Conservation (phyloP, 2,888 invertebrate genomes). For the Marasmarcha lunaedactyla region DNA sequence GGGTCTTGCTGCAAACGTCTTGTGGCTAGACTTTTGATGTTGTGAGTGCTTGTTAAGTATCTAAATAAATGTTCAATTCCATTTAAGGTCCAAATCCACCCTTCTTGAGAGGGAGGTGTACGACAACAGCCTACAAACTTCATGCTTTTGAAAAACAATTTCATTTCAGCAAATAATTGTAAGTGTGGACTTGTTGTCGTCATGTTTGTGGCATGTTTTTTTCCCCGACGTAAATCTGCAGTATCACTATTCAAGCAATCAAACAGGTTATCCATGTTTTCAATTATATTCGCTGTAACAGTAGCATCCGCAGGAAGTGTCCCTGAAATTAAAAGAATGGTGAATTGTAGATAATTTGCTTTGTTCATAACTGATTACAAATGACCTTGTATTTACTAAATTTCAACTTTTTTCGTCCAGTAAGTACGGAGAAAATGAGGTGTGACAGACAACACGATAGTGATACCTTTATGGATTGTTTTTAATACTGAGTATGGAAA, state of each 20-base stretch:
- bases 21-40: conserved; percentile 15
- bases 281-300: conserved; percentile 13
- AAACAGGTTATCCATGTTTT: conserved; percentile 16
- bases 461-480: too few species aligned
- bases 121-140: conserved; percentile 13
- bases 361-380: too few species aligned
- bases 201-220: conserved; percentile 12
- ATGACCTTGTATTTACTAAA: too few species aligned
- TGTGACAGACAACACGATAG: too few species aligned
- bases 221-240: conserved; percentile 13
- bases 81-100: conserved; percentile 19
- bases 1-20: conserved; percentile 18
- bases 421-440: too few species aligned
- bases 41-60: neutral
- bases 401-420: too few species aligned
- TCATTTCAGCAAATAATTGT: conserved; percentile 11
- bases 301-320: conserved; percentile 12
- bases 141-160: conserved; percentile 8
- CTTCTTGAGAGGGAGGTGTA: conserved; percentile 18
- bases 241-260: conserved; percentile 13
- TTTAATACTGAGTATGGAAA: too few species aligned
- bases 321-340: too few species aligned
- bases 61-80: conserved; percentile 13
- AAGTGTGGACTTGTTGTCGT: conserved; percentile 6
- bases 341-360: too few species aligned